Evolutionary conservation across 2,888 invertebrate genomes (phyloP).

Genomic region (Cephonodes hylas): DNA sequence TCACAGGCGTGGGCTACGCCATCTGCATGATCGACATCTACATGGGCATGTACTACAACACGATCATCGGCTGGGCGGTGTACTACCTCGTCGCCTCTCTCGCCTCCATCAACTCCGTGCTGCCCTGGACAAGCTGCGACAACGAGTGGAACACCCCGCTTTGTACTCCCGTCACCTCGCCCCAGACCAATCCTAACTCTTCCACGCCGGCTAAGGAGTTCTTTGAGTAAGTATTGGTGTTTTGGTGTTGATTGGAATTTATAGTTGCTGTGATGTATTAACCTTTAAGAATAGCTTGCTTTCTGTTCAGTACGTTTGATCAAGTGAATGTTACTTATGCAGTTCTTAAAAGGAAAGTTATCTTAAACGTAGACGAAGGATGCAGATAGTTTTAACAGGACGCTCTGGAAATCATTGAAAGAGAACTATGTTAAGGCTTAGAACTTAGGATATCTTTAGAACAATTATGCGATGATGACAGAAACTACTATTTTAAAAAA

Average conservation of each 20-base stretch:
- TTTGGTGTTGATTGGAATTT: too few relatives aligned
- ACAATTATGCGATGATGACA: neutral
- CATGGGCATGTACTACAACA: conserved; percentile 98
- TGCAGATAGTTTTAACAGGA: too few relatives aligned
- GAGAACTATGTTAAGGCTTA: too few relatives aligned
- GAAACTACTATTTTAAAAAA: too few relatives aligned
- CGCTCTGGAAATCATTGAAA: too few relatives aligned
- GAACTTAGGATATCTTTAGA: too few relatives aligned
- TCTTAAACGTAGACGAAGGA: too few relatives aligned
- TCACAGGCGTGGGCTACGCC: conserved; percentile 95
- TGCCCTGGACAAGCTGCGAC: conserved; percentile 94
- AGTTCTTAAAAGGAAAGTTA: too few relatives aligned
- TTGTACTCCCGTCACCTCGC: conserved; percentile 85
- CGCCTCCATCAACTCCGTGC: conserved; percentile 87
- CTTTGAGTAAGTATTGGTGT: conserved; percentile 86
- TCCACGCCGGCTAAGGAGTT: conserved; percentile 93
- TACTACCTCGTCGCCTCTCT: conserved; percentile 94
- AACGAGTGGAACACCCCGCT: conserved; percentile 92
- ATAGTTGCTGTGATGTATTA: too few relatives aligned
- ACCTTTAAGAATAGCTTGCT: too few relatives aligned
- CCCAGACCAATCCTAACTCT: conserved; percentile 76
- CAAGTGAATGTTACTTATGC: too few relatives aligned
- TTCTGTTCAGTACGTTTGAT: too few relatives aligned
- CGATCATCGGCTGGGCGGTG: conserved; percentile 97
- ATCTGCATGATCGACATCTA: conserved; percentile 97